Evolutionary conservation across 2,113 vertebrate species (phyloP), one percentile per base, ranked within the genome.

Genomic region (Spilogale gracilis): DNA sequence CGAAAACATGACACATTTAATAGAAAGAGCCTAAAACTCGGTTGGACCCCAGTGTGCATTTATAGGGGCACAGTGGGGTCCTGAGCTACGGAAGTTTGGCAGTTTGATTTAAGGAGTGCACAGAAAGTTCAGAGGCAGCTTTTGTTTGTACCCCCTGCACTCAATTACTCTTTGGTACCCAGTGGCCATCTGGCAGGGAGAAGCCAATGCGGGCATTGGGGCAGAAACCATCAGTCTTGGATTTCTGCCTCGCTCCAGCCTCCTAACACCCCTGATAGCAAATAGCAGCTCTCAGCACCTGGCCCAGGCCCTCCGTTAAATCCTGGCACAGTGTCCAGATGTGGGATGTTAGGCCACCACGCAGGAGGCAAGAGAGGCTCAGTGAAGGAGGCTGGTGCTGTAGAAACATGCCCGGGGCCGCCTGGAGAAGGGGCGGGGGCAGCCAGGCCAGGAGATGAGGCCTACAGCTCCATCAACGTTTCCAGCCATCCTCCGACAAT

Each of bases 161-260:
- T 63, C 23, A 65, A 52, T 83, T 76, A 43, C 32, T 67, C 79
- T 50, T 14, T 69, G 45, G 50, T 90, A 84, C n/a, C 76, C 27
- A 69, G 45, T 18, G 82, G 78, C 43, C 61, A 89, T 71, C 71
- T 78, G 88, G 88, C 81, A 87, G 56, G 85, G 58, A 78, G 43
- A 56, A 61, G 38, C 23, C 12, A 3, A 13, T 6, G 17, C 67
- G 45, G 38, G 21, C 50, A 0, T 0, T 0, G 3, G 43, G 17
- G 32, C 27, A 58, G 61, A 54, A 27, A 43, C 82, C 3, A 1
- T 45, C 9, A 4, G 60, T 13, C 30, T 6, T 84, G 83, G 58
- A 45, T 21, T 50, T 61, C 58, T 43, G 52, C 81, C 30, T 4
- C 2, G 9, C 8, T 60, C 38, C 43, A 16, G 5, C 9, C 11